Conservation (phyloP, 2,113 vertebrate genomes). For the Xiphophorus maculatus region DNA sequence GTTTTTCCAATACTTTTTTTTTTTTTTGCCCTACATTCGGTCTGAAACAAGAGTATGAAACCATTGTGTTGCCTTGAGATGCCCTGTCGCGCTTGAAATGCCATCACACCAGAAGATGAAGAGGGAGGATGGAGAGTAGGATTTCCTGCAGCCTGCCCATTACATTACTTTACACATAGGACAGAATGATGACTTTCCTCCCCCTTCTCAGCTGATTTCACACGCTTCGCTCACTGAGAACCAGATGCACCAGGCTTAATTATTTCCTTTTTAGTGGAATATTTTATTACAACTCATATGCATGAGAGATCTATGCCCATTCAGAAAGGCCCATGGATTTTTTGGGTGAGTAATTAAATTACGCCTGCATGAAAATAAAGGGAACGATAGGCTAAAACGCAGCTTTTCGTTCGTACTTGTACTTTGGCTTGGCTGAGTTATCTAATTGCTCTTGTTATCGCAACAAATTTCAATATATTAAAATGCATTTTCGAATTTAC, state of each 20-base stretch:
- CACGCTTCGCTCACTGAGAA: constrained; percentile 59
- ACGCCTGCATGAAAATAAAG: constrained; percentile 20
- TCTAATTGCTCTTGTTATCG: not conserved
- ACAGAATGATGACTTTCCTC: constrained; percentile 48
- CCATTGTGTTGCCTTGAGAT: constrained; percentile 25
- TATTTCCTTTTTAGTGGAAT: constrained; percentile 37
- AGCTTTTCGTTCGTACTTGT: constrained; percentile 3
- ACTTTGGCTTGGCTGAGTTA: constrained; percentile 17
- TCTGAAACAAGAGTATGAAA: constrained; percentile 36
- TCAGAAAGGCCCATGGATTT: constrained; percentile 38
- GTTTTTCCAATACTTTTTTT: constrained; percentile 25
- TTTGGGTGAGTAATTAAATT: constrained; percentile 49
- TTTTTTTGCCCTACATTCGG: constrained; percentile 56
- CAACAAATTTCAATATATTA: constrained; percentile 3
- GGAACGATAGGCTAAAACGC: not conserved
- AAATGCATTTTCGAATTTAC: not conserved
- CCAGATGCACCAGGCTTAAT: constrained; percentile 49
- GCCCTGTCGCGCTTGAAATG: constrained; percentile 67
- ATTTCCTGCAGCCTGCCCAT: constrained; percentile 40
- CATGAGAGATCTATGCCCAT: constrained; percentile 32
- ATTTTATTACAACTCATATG: constrained; percentile 43
- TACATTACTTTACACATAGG: constrained; percentile 54
- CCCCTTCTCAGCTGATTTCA: constrained; percentile 31
- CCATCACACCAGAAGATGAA: constrained; percentile 69
- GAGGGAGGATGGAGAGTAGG: constrained; percentile 58